Conservation (phyloP, 2,797 vertebrate genomes). For the Acridotheres tristis region DNA sequence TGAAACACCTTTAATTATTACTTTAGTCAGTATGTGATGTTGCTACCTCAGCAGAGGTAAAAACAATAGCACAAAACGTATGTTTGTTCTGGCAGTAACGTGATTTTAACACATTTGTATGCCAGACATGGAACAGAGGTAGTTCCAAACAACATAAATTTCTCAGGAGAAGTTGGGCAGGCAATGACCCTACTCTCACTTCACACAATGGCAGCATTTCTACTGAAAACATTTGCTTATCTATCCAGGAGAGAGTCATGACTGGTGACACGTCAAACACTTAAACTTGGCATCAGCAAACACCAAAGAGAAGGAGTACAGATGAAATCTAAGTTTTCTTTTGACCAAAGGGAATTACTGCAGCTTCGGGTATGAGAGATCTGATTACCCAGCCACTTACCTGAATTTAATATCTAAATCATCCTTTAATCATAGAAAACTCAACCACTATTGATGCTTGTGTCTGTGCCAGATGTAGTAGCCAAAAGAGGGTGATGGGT, state of each 20-base stretch:
- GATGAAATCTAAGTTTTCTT: not conserved
- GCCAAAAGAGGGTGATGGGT: not conserved
- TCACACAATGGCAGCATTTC: not conserved
- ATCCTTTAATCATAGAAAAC: not conserved
- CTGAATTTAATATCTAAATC: not conserved
- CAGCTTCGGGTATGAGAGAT: not conserved
- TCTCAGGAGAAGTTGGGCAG: not conserved
- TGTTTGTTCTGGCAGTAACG: not conserved
- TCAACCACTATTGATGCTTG: not conserved
- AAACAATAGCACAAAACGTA: not conserved
- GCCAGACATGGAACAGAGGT: not conserved
- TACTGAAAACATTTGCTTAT: not conserved
- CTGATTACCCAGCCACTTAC: not conserved
- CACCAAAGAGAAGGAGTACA: not conserved
- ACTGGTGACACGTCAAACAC: not conserved
- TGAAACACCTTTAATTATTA: not conserved
- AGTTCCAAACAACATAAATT: not conserved
- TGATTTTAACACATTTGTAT: not conserved
- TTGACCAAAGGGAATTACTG: not conserved
- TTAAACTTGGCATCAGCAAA: not conserved
- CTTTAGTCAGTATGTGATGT: not conserved
- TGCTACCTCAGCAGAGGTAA: not conserved
- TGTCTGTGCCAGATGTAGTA: not conserved
- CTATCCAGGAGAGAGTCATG: not conserved
- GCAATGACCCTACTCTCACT: not conserved